Percentiles rank a stretch among this genome's conserved stretches.
These are phyloP conservation scores for Petaurus breviceps DNA, from an alignment of 2,113 vertebrate species.

Conservation along the genomic window DNA sequence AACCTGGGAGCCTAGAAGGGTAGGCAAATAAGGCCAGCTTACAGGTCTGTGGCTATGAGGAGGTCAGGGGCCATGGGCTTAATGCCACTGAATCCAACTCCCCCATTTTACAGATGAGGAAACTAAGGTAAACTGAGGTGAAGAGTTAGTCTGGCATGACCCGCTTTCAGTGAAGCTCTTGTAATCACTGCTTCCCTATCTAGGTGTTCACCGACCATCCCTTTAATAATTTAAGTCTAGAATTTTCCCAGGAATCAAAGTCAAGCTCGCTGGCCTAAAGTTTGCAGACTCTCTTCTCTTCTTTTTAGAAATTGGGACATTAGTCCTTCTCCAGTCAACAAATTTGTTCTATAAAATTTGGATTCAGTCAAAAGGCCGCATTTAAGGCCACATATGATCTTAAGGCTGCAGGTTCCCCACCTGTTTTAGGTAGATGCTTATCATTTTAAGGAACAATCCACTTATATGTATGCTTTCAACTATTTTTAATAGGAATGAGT, in stretches of 20 bases:
- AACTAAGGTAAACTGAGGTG: neutral
- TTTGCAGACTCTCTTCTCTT: neutral
- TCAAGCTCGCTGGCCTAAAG: neutral
- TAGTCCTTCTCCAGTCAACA: too few relatives aligned
- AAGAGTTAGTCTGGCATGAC: neutral
- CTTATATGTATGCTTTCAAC: neutral
- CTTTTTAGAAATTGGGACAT: too few relatives aligned
- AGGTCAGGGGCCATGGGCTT: neutral
- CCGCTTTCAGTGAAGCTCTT: neutral
- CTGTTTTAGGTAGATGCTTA: too few relatives aligned
- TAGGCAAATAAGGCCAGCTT: neutral
- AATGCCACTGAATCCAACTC: neutral
- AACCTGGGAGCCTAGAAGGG: neutral
- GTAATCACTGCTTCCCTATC: neutral
- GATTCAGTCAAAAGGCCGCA: too few relatives aligned
- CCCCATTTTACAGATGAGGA: neutral
- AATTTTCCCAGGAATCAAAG: neutral
- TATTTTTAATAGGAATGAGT: neutral
- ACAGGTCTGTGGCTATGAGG: neutral
- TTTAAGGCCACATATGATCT: too few relatives aligned
- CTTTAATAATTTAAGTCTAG: neutral
- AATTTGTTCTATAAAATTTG: too few relatives aligned
- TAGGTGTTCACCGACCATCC: neutral
- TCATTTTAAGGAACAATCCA: neutral
- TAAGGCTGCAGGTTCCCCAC: too few relatives aligned